Conservation (phyloP, 2,113 vertebrate species). For the Phalacrocorax brasilianus region DNA sequence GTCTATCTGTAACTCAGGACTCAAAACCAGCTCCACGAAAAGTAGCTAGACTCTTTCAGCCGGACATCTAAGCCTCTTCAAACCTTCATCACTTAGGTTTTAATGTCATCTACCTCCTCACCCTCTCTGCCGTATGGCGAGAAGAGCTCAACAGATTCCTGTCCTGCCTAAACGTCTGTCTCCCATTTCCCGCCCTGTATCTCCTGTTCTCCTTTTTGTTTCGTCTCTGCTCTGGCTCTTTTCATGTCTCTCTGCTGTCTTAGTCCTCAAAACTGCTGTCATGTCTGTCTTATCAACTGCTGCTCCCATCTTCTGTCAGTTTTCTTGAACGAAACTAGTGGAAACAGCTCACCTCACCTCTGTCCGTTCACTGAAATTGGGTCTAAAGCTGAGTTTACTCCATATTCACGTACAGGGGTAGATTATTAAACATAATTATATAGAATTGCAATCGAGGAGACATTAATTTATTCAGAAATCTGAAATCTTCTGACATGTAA, state of each 20-base stretch:
- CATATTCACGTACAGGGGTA: background rate
- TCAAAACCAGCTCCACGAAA: background rate
- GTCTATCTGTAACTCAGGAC: background rate
- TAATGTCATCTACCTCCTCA: background rate
- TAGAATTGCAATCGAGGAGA: background rate
- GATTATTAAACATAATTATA: background rate
- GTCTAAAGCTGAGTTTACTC: background rate
- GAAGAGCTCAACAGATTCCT: background rate
- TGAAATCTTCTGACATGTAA: background rate
- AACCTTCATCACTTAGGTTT: background rate
- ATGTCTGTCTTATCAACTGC: background rate
- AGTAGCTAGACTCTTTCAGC: background rate
- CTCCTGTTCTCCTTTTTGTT: background rate
- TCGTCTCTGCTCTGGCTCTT: background rate
- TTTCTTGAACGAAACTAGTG: background rate
- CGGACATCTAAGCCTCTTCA: background rate
- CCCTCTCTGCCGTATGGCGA: background rate
- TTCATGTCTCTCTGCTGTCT: background rate
- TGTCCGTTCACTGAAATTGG: background rate
- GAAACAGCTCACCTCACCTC: background rate
- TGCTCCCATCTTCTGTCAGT: background rate
- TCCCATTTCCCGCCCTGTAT: background rate
- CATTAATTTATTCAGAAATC: background rate
- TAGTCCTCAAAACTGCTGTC: background rate
- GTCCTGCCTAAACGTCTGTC: background rate